Evolutionary conservation across 2,113 vertebrate genomes (phyloP).

Genomic region (Haemorhous mexicanus): DNA sequence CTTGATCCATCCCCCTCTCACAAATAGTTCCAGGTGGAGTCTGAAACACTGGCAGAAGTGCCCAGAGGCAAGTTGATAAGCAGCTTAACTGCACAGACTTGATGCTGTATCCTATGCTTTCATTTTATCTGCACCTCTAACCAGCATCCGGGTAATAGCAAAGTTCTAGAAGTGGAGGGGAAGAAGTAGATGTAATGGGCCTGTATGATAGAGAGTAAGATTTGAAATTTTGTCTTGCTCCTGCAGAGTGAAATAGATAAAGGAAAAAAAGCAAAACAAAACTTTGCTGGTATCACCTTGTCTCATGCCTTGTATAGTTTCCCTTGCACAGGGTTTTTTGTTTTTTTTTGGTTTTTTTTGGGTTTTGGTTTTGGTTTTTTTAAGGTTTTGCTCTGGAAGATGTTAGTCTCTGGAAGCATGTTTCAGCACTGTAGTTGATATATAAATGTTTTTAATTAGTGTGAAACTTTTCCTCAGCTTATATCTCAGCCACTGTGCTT

Average conservation of each 20-base stretch:
- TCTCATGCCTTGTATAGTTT: not conserved
- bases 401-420: not conserved
- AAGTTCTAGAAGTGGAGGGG: not conserved
- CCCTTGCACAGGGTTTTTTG: not conserved
- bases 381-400: not conserved
- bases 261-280: not conserved
- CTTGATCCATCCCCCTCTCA: slow-evolving; percentile 7
- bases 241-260: not conserved
- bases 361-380: not conserved
- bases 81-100: not conserved
- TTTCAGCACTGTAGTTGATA: not conserved
- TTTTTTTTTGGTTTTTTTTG: not conserved
- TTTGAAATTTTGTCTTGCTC: not conserved
- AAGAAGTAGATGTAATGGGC: not conserved
- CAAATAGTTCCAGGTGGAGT: slow-evolving; percentile 48
- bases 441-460: not conserved
- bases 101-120: not conserved
- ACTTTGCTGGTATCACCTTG: not conserved
- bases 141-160: not conserved
- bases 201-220: not conserved
- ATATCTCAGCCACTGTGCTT: not conserved
- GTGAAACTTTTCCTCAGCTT: not conserved
- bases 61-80: not conserved
- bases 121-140: not conserved
- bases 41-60: not conserved